phyloP scores from a whole-genome alignment of 2,888 invertebrate species.

The Plagodis pulveraria region DNA sequence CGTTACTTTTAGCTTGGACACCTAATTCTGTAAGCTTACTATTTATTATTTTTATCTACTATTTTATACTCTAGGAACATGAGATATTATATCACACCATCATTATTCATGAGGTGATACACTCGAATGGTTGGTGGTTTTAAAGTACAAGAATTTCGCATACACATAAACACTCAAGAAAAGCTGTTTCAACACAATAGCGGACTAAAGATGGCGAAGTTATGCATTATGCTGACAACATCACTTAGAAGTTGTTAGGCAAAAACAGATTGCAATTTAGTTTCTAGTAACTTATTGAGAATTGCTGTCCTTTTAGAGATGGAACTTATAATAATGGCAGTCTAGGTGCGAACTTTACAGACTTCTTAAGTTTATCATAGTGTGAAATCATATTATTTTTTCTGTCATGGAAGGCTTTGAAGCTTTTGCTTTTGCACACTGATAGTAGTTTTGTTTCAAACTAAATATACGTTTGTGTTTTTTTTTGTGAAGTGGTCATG shows the following conservation, averaged over 20 bases:
- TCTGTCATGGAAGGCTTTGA: background rate
- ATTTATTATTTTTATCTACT: no score
- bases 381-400: conserved; percentile 21
- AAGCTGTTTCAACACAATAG: background rate
- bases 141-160: conserved; percentile 3
- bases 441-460: background rate
- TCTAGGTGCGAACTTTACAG: conserved; percentile 15
- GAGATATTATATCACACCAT: background rate
- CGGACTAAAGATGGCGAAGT: background rate
- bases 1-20: no score
- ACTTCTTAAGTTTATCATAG: conserved; percentile 13
- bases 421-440: conserved; percentile 1
- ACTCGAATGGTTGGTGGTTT: background rate
- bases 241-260: conserved; percentile 7
- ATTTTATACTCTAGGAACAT: no score
- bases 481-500: no score
- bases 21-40: no score
- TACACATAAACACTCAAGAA: background rate
- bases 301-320: conserved; percentile 23
- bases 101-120: background rate
- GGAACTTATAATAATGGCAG: conserved; percentile 10
- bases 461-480: no score
- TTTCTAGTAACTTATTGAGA: conserved; percentile 23
- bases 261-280: conserved; percentile 19
- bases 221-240: conserved; percentile 3